These are phyloP conservation scores for Hephaestus fuliginosus DNA, from an alignment of 2,797 vertebrate genomes.

Conservation along the genomic window DNA sequence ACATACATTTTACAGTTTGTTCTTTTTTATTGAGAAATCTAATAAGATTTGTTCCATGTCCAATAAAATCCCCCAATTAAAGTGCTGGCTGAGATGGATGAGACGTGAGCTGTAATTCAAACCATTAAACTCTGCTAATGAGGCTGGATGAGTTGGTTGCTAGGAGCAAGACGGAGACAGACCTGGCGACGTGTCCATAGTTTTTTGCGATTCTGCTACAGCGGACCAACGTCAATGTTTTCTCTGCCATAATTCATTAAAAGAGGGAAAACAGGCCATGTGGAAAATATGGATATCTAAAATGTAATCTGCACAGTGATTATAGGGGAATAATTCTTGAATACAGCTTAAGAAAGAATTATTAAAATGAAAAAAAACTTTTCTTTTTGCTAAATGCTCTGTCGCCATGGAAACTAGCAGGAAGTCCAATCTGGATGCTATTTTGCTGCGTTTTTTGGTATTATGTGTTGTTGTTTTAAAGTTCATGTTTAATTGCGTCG, in stretches of 20 bases:
- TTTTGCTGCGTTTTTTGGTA: neutral
- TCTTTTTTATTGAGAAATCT: conserved; percentile 58
- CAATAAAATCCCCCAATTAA: conserved; percentile 65
- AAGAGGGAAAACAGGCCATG: neutral
- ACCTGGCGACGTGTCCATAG: neutral
- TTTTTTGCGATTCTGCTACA: conserved; percentile 17
- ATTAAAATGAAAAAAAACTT: neutral
- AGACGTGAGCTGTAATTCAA: conserved; percentile 63
- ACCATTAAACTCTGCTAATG: conserved; percentile 66
- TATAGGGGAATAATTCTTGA: neutral
- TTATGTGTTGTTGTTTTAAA: neutral
- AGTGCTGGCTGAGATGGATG: conserved; percentile 43
- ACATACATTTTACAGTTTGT: conserved; percentile 59
- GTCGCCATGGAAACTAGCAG: neutral
- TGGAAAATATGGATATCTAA: neutral
- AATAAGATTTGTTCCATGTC: conserved; percentile 64
- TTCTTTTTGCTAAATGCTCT: neutral
- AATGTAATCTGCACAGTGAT: neutral
- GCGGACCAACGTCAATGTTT: neutral
- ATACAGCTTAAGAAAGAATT: neutral
- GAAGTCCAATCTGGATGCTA: conserved; percentile 1
- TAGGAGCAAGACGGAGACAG: conserved; percentile 21
- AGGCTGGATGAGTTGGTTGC: conserved; percentile 49
- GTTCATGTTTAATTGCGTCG: neutral
- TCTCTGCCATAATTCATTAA: neutral